phyloP scores from a whole-genome alignment of 2,113 vertebrate genomes.

The Caranx melampygus region DNA sequence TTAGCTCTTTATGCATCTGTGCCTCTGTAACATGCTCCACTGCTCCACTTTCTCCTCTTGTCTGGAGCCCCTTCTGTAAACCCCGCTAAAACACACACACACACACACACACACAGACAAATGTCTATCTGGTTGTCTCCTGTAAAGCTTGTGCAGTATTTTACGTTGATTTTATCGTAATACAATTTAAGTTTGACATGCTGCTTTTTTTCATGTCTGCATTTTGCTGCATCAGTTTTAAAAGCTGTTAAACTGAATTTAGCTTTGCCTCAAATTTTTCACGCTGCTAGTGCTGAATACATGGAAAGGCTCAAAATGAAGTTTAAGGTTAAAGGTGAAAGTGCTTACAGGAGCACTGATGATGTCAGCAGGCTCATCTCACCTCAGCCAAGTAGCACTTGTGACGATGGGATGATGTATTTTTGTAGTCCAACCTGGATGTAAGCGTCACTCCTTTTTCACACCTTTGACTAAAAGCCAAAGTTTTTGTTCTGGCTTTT shows the following conservation, averaged over 20 bases:
- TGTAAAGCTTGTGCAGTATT: not conserved
- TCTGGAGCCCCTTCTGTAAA: conserved; percentile 42
- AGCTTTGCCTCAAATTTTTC: not conserved
- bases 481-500: too few relatives aligned
- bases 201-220: not conserved
- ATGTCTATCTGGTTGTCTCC: not conserved
- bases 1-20: conserved; percentile 67
- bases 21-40: conserved; percentile 69
- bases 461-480: too few relatives aligned
- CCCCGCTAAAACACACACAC: conserved; percentile 8
- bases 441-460: too few relatives aligned
- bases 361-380: too few relatives aligned
- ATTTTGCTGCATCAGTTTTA: not conserved
- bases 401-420: too few relatives aligned
- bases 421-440: too few relatives aligned
- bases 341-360: not conserved
- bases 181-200: not conserved
- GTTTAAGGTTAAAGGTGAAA: not conserved
- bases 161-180: not conserved
- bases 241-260: too few relatives aligned
- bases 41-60: conserved; percentile 63
- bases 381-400: too few relatives aligned
- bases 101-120: not conserved
- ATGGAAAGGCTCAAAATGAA: not conserved
- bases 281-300: not conserved